These are phyloP conservation scores for Limonius californicus DNA, from an alignment of 1,140 invertebrate species.

Conservation along the genomic window DNA sequence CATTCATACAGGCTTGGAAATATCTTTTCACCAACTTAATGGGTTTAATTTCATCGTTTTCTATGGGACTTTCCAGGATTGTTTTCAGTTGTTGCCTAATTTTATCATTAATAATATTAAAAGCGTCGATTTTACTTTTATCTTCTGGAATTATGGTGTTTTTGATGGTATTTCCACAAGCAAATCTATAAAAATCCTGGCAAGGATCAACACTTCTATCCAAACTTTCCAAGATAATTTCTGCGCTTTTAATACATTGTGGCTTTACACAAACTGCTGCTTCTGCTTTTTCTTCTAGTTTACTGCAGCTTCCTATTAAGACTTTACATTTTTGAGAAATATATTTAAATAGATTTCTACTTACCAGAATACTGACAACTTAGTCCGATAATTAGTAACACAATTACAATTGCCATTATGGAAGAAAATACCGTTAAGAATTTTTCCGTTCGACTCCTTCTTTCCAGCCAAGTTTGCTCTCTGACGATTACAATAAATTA, in stretches of 20 bases:
- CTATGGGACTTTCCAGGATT: neutral
- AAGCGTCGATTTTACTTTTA: slow-evolving; percentile 48
- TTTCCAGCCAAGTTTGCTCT: too few species aligned
- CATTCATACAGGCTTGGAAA: neutral
- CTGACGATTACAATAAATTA: too few species aligned
- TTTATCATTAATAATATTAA: neutral
- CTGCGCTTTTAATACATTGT: slow-evolving; percentile 57
- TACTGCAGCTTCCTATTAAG: too few species aligned
- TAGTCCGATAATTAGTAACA: too few species aligned
- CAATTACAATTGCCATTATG: too few species aligned
- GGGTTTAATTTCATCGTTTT: neutral
- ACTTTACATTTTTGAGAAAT: too few species aligned
- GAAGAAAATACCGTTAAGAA: too few species aligned
- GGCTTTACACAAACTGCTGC: slow-evolving; percentile 52
- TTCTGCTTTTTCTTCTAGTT: too few species aligned
- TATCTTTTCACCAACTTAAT: neutral
- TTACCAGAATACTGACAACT: too few species aligned
- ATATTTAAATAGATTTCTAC: too few species aligned
- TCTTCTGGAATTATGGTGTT: slow-evolving; percentile 68
- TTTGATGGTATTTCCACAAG: slow-evolving; percentile 69
- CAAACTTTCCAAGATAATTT: slow-evolving; percentile 63
- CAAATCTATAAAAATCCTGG: slow-evolving; percentile 80
- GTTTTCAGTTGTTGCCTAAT: neutral
- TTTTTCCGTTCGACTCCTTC: too few species aligned
- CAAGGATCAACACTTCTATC: slow-evolving; percentile 72